Percentiles rank a stretch among this genome's conserved stretches.
Evolutionary conservation across 2,888 invertebrate genomes (phyloP).

Genomic region (Drosophila aldrichi): DNA sequence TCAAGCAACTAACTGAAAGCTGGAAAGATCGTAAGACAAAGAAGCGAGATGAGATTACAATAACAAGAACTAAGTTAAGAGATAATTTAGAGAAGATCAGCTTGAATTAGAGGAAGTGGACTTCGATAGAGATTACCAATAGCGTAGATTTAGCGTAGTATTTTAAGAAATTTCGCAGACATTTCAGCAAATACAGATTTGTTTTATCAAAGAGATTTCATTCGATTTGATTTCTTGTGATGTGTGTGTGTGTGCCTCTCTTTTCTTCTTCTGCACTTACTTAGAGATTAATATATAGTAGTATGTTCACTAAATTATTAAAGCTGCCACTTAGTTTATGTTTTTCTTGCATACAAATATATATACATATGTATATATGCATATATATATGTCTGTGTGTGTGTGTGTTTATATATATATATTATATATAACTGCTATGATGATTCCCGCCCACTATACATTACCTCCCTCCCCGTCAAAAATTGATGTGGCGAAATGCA

Average conservation of each 20-base stretch:
- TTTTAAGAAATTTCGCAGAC: conserved; percentile 12
- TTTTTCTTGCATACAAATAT: conserved; percentile 62
- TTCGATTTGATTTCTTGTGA: conserved; percentile 28
- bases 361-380: conserved; percentile 6
- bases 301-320: conserved; percentile 81
- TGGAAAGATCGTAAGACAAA: background rate
- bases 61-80: background rate
- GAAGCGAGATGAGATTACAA: background rate
- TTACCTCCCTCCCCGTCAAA: background rate
- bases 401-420: background rate
- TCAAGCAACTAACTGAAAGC: conserved; percentile 43
- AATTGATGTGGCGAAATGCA: conserved; percentile 34
- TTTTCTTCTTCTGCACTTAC: conserved; percentile 46
- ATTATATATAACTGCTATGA: conserved; percentile 35
- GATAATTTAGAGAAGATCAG: conserved; percentile 4
- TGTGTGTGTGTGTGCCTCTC: background rate
- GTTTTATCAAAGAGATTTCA: conserved; percentile 73
- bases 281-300: conserved; percentile 49
- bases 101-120: conserved; percentile 16
- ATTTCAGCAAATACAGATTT: conserved; percentile 41
- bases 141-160: conserved; percentile 2
- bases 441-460: conserved; percentile 23
- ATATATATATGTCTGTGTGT: conserved; percentile 18
- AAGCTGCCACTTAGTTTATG: conserved; percentile 84
- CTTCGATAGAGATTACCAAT: conserved; percentile 11